A percentile compares a stretch with the other conserved stretches of the same genome.
Evolutionary conservation across 2,113 vertebrate genomes (phyloP).

Genomic region (Zapus hudsonius): DNA sequence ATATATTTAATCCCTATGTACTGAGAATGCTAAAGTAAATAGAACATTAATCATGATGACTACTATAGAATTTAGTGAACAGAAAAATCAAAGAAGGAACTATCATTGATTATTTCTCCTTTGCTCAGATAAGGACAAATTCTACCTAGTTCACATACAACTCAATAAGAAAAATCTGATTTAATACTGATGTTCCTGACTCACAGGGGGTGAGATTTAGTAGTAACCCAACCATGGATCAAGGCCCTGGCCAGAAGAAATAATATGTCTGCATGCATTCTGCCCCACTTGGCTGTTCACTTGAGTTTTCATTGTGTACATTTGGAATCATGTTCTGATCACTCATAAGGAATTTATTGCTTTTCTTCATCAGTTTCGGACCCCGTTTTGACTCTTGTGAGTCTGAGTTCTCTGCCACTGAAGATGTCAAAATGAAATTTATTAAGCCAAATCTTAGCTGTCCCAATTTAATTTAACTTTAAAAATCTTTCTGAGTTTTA

Average conservation of each 20-base stretch:
- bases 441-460: slow-evolving; percentile 36
- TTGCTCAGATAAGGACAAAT: neutral
- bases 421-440: slow-evolving; percentile 35
- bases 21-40: neutral
- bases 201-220: neutral
- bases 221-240: too few relatives aligned
- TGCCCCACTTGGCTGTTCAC: neutral
- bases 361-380: neutral
- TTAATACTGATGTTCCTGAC: neutral
- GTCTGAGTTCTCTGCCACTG: neutral
- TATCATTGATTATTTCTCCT: neutral
- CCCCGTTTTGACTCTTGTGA: neutral
- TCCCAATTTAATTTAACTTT: slow-evolving; percentile 60
- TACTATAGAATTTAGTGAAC: neutral
- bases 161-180: neutral
- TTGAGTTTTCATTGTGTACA: neutral
- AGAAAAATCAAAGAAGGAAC: neutral
- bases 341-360: neutral
- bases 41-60: neutral
- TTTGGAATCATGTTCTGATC: neutral
- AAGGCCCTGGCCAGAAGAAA: neutral
- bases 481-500: slow-evolving; percentile 52
- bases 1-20: neutral
- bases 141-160: neutral
- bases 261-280: neutral